phyloP scores from a whole-genome alignment of 2,797 vertebrate species.

The Girardinus metallicus region DNA sequence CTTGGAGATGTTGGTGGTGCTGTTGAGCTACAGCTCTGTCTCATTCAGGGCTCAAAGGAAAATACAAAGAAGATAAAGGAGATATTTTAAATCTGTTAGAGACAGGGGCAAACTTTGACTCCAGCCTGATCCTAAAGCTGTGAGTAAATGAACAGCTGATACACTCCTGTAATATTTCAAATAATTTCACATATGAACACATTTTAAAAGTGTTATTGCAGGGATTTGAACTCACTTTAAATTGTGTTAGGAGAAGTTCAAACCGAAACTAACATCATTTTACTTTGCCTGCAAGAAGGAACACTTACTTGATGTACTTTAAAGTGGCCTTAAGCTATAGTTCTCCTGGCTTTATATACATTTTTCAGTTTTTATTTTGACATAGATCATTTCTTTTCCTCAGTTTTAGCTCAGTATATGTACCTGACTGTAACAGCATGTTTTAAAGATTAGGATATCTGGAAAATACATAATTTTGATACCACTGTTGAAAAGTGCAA shows the following conservation, averaged over 20 bases:
- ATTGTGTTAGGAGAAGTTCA: neutral
- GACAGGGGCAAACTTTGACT: neutral
- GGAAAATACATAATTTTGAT: neutral
- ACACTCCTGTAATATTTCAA: neutral
- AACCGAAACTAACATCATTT: neutral
- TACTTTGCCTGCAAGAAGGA: neutral
- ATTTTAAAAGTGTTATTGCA: neutral
- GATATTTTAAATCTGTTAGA: neutral
- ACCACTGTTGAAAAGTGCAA: neutral
- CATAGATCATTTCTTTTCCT: neutral
- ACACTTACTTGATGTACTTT: neutral
- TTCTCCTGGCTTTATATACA: neutral
- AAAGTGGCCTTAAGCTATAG: neutral
- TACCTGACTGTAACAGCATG: neutral
- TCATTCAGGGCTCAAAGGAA: constrained; percentile 15
- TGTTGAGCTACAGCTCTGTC: constrained; percentile 67
- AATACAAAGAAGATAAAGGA: constrained; percentile 1
- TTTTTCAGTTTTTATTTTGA: neutral
- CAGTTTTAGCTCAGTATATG: neutral
- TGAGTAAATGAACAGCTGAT: neutral
- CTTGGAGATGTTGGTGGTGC: constrained; percentile 68
- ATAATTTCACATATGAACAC: neutral
- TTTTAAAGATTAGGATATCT: neutral
- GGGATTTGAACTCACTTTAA: neutral
- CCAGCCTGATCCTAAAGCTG: neutral